Conservation (phyloP, 2,797 vertebrate species). For the Phyllotis vaccarum region DNA sequence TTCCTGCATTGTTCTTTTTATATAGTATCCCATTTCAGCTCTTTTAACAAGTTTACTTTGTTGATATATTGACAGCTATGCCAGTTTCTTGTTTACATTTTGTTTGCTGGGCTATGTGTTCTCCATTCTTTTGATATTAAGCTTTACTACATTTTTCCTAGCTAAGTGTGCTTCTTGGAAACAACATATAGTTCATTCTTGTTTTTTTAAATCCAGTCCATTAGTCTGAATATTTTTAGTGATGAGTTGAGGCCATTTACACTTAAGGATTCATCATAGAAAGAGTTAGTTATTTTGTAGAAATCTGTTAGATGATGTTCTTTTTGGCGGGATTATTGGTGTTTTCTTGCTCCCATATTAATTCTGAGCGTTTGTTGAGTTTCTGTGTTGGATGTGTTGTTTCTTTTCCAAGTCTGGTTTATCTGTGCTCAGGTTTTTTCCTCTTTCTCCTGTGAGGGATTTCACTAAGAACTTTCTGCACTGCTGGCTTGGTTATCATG, state of each 20-base stretch:
- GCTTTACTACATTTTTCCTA: neutral
- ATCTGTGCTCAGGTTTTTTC: neutral
- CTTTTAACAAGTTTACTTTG: neutral
- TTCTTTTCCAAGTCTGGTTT: neutral
- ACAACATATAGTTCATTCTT: neutral
- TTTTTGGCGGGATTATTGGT: neutral
- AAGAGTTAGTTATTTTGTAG: neutral
- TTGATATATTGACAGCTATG: neutral
- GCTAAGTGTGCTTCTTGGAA: neutral
- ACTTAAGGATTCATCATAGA: neutral
- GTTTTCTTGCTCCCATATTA: neutral
- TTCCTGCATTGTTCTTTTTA: neutral
- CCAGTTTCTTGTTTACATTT: neutral
- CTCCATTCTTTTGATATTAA: neutral
- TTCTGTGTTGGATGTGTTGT: neutral
- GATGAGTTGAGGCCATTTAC: neutral
- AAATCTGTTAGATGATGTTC: neutral
- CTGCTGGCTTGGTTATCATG: neutral
- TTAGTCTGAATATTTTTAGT: neutral
- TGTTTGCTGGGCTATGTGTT: neutral
- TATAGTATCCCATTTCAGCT: neutral
- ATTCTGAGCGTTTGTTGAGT: neutral
- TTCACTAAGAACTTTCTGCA: neutral
- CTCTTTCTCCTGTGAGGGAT: neutral
- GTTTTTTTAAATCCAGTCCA: neutral